Evolutionary conservation across 2,113 vertebrate species (phyloP), one percentile per base, ranked within the genome.

Genomic region (Pterocles gutturalis): DNA sequence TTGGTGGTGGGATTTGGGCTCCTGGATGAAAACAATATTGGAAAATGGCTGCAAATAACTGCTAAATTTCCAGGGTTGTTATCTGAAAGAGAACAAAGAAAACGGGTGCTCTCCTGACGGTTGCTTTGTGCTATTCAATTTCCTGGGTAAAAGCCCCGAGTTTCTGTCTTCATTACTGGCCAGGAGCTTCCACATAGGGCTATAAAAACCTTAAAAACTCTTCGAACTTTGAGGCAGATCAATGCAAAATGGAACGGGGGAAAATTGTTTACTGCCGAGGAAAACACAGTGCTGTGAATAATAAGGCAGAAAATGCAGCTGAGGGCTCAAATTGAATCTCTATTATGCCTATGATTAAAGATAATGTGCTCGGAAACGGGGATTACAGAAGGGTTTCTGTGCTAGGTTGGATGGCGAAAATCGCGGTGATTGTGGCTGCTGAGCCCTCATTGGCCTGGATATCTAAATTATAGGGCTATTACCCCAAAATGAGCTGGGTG

Each of bases 341-440:
- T 65, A 55, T 95, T 96, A 91, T 96, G 93, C 66, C 80, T 55
- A 24, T 97, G 97, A 98, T 98, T 97, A 97, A 93, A 91, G 93
- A 96, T 97, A 97, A 97, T 98, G 88, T 80, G 54, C 72, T 70
- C 65, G 55, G 60, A 62, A 41, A 36, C 57, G 76, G 65, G 81
- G 45, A 29, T 93, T 61, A 19, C 16, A 3, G 73, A 66, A 49
- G 33, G 38, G 46, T 33, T 62, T 78, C 72, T 86, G 73, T 28
- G 62, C 49, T 82, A 53, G 86, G 72, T 18, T 89, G 86, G 82
- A 45, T 53, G 72, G 80, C 53, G 92, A 62, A 92, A 96, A 94
- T n/a, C 0, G 0, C 4, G 3, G 73, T 89, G 87, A 89, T 93
- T 96, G 89, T 54, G 79, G 73, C 49, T 76, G 69, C 86, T 76